phyloP scores from a whole-genome alignment of 2,888 invertebrate genomes.

The Anaspis maculata region DNA sequence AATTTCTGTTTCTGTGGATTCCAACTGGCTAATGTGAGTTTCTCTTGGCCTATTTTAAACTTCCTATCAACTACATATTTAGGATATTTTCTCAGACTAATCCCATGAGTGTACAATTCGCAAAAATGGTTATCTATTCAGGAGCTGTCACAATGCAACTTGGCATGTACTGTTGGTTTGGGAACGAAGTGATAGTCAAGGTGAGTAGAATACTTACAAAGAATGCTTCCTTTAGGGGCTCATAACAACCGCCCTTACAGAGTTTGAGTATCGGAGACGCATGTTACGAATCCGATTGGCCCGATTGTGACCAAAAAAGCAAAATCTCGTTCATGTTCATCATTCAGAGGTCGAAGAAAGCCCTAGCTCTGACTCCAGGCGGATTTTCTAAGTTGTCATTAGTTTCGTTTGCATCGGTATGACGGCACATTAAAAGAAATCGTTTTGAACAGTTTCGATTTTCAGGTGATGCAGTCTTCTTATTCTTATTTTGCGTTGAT shows the following conservation, averaged over 20 bases:
- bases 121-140: conserved; percentile 20
- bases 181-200: conserved; percentile 25
- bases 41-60: not conserved
- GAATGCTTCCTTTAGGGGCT: no score
- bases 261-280: conserved; percentile 20
- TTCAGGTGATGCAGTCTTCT: conserved; percentile 10
- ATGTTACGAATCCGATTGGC: conserved; percentile 25
- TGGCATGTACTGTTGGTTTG: conserved; percentile 26
- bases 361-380: conserved; percentile 22
- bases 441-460: no score
- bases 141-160: conserved; percentile 25
- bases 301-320: conserved; percentile 14
- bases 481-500: conserved; percentile 12
- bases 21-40: conserved; percentile 21
- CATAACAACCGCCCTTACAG: conserved; percentile 20
- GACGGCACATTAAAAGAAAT: no score
- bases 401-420: conserved; percentile 17
- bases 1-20: conserved; percentile 27
- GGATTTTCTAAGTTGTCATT: conserved; percentile 25
- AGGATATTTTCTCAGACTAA: no score
- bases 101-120: conserved; percentile 19
- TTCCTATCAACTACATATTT: no score
- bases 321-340: conserved; percentile 22
- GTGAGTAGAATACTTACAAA: no score
- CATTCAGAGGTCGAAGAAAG: conserved; percentile 24